phyloP scores from a whole-genome alignment of 2,113 vertebrate species.

The Microcebus jonahi region DNA sequence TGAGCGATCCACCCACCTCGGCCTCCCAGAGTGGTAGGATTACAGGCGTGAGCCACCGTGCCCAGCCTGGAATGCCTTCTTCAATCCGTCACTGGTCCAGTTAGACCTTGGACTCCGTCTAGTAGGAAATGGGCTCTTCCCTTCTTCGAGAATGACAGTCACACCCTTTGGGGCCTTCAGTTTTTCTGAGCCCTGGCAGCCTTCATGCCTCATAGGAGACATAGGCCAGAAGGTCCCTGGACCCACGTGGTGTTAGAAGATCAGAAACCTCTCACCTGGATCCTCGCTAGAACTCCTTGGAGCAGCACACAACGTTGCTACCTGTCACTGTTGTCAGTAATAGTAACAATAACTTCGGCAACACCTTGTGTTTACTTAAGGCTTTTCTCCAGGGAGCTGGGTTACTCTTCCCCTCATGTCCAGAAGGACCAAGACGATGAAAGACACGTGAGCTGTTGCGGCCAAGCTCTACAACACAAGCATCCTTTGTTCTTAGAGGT shows the following conservation, averaged over 20 bases:
- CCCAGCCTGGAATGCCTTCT: too few relatives aligned
- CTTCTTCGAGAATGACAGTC: neutral
- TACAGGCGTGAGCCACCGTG: too few relatives aligned
- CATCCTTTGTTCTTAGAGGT: conserved; percentile 47
- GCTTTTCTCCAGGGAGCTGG: conserved; percentile 62
- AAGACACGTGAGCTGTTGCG: neutral
- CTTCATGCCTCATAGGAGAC: neutral
- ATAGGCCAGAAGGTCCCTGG: neutral
- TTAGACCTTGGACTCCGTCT: neutral
- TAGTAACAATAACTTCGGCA: neutral
- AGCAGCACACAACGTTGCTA: neutral
- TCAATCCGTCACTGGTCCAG: neutral
- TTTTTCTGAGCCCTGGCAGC: neutral
- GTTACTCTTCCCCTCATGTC: conserved; percentile 48
- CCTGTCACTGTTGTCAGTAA: neutral
- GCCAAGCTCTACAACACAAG: conserved; percentile 35
- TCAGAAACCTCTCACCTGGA: neutral
- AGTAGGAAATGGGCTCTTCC: neutral
- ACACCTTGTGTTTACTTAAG: conserved; percentile 20
- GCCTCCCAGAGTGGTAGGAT: too few relatives aligned
- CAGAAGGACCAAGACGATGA: neutral
- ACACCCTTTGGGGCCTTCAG: neutral
- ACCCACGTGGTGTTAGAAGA: neutral
- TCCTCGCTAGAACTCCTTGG: neutral
- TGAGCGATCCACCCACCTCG: too few relatives aligned